Evolutionary conservation across 2,113 vertebrate genomes (phyloP), one percentile per base, ranked within the genome.

Genomic region (Porphyrio hochstetteri): DNA sequence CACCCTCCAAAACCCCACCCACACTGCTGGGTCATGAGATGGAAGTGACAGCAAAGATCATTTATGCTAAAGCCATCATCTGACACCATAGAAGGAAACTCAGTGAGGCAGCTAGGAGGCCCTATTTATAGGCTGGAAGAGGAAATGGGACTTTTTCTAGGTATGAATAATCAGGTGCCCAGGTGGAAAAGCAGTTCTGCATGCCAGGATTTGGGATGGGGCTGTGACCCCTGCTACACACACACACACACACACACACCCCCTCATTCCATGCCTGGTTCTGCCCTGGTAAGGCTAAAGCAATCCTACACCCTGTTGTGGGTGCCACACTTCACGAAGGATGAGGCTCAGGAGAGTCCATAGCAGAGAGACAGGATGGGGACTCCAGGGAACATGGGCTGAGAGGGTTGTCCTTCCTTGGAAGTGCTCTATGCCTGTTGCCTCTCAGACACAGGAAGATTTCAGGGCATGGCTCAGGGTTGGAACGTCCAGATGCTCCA

Each of bases 61-160:
- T 27, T 64, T 75, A 42, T 36, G 27, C 33, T 50, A 55, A 93
- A 77, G 27, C 16, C 61, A 59, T 53, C 46, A 31, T 25, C 65
- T 63, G 74, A 63, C 28, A 82, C 52, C 38, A 33, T 1, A 8
- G 46, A 53, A 84, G n/a, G 36, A 44, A 82, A 53, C 15, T 40
- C 46, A 61, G 46, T 0, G 0, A 61, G 60, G 46, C 3, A 7
- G 35, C 1, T 1, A 10, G 24, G 35, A 64, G 33, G 33, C 29
- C 35, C 55, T 70, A 2, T 11, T 61, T 53, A 53, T 10, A 53
- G 27, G 35, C 11, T 42, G 55, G 35, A 69, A 76, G 35, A 33
- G 33, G 44, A 90, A 90, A 61, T 6, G n/a, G 50, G 55, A 78
- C 16, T 5, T 86, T 52, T 83, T 86, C 65, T 17, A 44, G 27